Base-by-base conservation (phyloP, 2,113 vertebrate species). In the Cottus gobio region DNA sequence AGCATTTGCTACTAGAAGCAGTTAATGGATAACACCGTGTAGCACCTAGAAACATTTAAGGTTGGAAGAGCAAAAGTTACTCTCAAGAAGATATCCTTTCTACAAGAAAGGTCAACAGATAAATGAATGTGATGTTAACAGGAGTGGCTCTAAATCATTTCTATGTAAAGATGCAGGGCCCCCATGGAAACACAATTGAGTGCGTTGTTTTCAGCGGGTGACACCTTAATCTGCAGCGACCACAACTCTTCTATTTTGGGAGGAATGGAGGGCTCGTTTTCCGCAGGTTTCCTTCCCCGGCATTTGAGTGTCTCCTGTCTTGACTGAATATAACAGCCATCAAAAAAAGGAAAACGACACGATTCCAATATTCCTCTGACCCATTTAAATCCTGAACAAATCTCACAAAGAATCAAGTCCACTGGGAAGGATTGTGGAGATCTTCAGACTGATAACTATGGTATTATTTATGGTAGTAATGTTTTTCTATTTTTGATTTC, bases 51-150 rank as follows among this genome's bases (percentile, higher is more conserved):
- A 71, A 72, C 69, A 82, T 76, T 80, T 70, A 60, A 60, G 66
- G 37, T 22, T 18, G 4, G 13, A 61, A 52, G 26, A 71, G 67
- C 68, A 74, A 78, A 84, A 86, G 75, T 75, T 87, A 8, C 28
- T 71, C 70, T 69, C 56, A 56, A 79, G 74, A 86, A 67, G 70
- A 87, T 73, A 70, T 75, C 66, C 79, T 73, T 72, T 64, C 82
- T 58, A 56, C 68, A 22, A 83, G 71, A 86, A 89, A 92, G 81
- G 85, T 87, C 79, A 85, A 13, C 6, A 6, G 75, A 80, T 81
- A 72, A 87, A 89, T 82, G 66, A 83, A 85, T 82, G 79, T 26
- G 68, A 89, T 77, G 76, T 84, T 83, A 74, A 66, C 31, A 71
- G 39, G 79, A 88, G 50, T 75, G 63, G 52, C 75, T 56, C 46